Base-by-base conservation (phyloP, 2,888 invertebrate species). In the Calliphora vomitoria region DNA sequence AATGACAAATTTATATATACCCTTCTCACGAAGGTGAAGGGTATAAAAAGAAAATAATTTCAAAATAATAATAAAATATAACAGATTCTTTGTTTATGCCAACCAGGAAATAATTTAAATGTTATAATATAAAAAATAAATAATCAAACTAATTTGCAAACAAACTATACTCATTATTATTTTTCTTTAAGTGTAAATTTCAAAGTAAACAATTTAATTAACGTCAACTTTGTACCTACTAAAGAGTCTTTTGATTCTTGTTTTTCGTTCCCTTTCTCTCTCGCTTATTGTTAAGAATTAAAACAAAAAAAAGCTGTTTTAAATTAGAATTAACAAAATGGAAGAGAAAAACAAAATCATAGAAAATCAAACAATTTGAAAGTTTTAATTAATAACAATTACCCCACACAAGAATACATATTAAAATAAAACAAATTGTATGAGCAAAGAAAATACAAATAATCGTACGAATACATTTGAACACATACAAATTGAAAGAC, bases 351-450 rank as follows among this genome's bases (percentile, higher is more conserved):
- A 50, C n/a, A 66, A 69, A 62, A 78, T 71, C 69, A 47, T 71
- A 62, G 53, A 69, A 86, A 83, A 86, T 86, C 83, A 83, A 86
- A 86, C 64, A 13, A 75, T 80, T 86, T 86, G 53, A 86, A 86
- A 80, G 47, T 86, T 86, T n/a, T 76, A 86, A 86, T 86, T 86
- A 80, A 80, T 64, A 80, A 64, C 82, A 86, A 82, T 83, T 83
- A 64, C 50, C 79, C 66, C 35, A 79, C 55, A 71, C 69, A 58
- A 55, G 38, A 72, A 72, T 64, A 60, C 18, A 41, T 8, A n/a
- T 55, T 71, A 55, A 25, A 20, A 47, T 20, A 64, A 41, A 31
- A 72, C n/a, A 75, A 62, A 64, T 50, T 72, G 25, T 72, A 47
- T 25, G 13, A 25, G 4, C 4, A 62, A 78, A 78, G 8, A 71